Conservation (phyloP, 2,113 vertebrate species). For the Heterotis niloticus region DNA sequence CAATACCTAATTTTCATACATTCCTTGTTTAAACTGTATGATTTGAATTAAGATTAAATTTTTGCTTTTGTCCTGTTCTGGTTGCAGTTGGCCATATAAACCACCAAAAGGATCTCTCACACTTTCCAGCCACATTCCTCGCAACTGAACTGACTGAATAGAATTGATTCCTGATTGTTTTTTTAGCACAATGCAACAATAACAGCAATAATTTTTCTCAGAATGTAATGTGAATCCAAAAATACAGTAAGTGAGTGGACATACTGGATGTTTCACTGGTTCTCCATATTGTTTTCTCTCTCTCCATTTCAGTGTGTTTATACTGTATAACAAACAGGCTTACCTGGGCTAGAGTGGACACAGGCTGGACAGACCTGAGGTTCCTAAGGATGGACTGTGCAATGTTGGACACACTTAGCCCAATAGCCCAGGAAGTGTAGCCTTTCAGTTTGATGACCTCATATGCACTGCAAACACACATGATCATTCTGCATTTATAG, state of each 20-base stretch:
- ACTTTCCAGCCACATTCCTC: not conserved
- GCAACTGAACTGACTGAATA: not conserved
- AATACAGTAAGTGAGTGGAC: not conserved
- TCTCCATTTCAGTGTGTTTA: not conserved
- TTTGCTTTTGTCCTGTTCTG: not conserved
- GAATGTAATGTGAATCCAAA: not conserved
- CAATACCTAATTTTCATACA: not conserved
- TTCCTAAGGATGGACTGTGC: slow-evolving; percentile 47
- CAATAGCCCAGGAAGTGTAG: slow-evolving; percentile 54
- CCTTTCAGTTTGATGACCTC: slow-evolving; percentile 52
- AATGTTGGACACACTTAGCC: slow-evolving; percentile 47
- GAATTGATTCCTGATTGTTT: not conserved
- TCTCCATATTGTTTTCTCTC: not conserved
- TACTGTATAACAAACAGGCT: slow-evolving; percentile 7
- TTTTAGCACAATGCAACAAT: not conserved
- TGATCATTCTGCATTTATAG: not conserved
- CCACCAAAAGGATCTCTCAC: not conserved
- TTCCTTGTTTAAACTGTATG: not conserved
- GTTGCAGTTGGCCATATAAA: not conserved
- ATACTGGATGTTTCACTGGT: not conserved
- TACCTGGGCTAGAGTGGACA: slow-evolving; percentile 50
- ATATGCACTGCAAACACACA: slow-evolving; percentile 41
- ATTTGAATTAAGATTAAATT: not conserved
- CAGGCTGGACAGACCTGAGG: slow-evolving; percentile 42
- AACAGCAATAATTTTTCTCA: no score